Evolutionary conservation across 1,140 invertebrate species (phyloP), one percentile per base, ranked within the genome.

Genomic region (Doryteuthis pealeii): DNA sequence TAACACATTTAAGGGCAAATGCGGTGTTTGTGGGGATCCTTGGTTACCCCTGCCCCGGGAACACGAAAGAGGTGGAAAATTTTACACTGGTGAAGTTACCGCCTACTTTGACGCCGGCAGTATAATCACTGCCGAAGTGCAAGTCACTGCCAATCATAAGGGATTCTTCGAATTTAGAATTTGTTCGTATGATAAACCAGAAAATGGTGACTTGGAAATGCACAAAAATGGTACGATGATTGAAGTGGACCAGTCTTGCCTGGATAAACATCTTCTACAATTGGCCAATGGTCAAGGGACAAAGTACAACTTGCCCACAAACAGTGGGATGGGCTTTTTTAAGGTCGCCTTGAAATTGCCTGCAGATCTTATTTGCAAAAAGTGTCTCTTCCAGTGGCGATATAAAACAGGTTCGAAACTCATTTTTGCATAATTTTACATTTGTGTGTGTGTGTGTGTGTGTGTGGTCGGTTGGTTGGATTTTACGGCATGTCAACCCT

Each of bases 1-100:
- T 73, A 71, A 72, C 65, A 15, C 75, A 76, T 78, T 85, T 82
- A 79, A 78, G 8, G 86, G 86, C 12, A 82, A 82, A 72, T 89
- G 88, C 77, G 88, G 88, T 28, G 82, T 87, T 12, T 89, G 88
- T 77, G 88, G 88, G 3, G 88, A 89, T 76, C 71, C 79, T 0
- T 88, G 70, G 49, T 84, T 93, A 1, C 86, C 91, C 15, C 84
- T 88, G 22, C 95, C 95, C 0, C 88, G 95, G 40, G 92, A 93
- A 0, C 95, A 97, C 82, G 96, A 97, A 88, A 93, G 93, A 0
- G 95, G 95, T 2, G 95, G 95, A 4, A 90, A 92, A 81, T 97
- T 91, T 80, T 94, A 92, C 15, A 94, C 94, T 85, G 95, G 94
- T 3, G 94, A 95, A 62, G 94, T 96, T 45, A 91, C 91, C 1